Base-by-base conservation (phyloP, 2,888 invertebrate species). In the Amaurobius ferox region DNA sequence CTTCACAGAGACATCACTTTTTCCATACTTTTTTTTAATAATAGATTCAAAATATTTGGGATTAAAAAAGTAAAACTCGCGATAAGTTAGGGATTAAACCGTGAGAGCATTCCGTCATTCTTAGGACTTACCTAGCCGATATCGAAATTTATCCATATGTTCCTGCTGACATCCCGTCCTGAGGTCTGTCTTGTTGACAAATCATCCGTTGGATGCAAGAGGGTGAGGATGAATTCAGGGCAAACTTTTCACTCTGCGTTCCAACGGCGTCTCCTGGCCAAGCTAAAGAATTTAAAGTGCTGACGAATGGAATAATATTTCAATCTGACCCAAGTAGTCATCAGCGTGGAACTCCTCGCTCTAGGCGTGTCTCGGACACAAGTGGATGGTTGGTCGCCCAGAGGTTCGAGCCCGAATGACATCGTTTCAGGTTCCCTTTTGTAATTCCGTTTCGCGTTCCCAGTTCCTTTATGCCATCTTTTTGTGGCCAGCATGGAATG, bases 261-360 rank as follows among this genome's bases (percentile, higher is more conserved):
- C 19, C 23, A 13, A 9, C 30, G 19, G n/a, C 9, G n/a, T 32
- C 35, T 67, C 9, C 16, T 67, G 11, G 5, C 35, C 35, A 16
- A 28, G 32, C 44, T 35, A 66, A 79, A 64, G 32, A 71, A 67
- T 77, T 76, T 77, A 77, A 77, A 77, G 61, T 62, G 55, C 23
- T 30, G 11, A 26, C 70, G n/a, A 61, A 5, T 28, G 26, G 26
- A 19, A 11, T n/a, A 28, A 67, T 68, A 83, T 83, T 83, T 77
- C 83, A 77, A 83, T 83, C 77, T 83, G 83, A 83, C 83, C 83
- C 77, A 83, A 66, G 83, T 77, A 77, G 9, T 29, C 77, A 9
- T n/a, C 28, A 44, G 48, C 16, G 70, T 83, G 83, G 83, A 83
- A 83, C 83, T 39, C 32, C 62, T 35, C 2, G 19, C 19, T 28